A percentile compares a stretch with the other conserved stretches of the same genome.
phyloP scores from a whole-genome alignment of 2,113 vertebrate species.

The Pseudopodoces humilis region DNA sequence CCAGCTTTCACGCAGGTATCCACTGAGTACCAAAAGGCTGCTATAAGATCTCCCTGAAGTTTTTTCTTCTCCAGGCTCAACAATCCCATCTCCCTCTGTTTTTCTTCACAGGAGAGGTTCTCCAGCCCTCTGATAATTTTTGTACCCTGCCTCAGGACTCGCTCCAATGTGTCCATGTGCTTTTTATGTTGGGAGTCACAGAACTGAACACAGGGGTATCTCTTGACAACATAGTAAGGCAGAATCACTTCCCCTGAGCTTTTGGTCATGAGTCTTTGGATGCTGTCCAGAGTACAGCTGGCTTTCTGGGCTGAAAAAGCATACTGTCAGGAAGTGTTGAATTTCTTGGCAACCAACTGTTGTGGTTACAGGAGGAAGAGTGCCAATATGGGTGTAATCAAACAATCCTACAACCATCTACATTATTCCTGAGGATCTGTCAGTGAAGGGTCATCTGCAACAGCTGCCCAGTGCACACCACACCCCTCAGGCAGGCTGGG shows the following conservation, averaged over 20 bases:
- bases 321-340: not conserved
- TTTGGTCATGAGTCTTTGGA: not conserved
- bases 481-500: not conserved
- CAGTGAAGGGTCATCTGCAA: not conserved
- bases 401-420: not conserved
- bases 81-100: not conserved
- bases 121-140: not conserved
- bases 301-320: not conserved
- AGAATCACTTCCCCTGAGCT: not conserved
- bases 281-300: not conserved
- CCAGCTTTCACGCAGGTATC: not conserved
- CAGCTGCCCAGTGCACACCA: not conserved
- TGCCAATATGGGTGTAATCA: not conserved
- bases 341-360: not conserved
- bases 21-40: rapidly evolving
- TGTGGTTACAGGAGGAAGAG: not conserved
- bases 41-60: not conserved
- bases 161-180: not conserved
- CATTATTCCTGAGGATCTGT: not conserved
- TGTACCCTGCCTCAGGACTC: not conserved
- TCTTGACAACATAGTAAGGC: not conserved
- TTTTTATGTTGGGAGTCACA: not conserved
- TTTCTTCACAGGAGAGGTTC: not conserved
- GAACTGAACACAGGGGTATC: not conserved
- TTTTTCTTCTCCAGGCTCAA: not conserved